Conservation (phyloP, 2,113 vertebrate species). For the Cryptotis parvus region DNA sequence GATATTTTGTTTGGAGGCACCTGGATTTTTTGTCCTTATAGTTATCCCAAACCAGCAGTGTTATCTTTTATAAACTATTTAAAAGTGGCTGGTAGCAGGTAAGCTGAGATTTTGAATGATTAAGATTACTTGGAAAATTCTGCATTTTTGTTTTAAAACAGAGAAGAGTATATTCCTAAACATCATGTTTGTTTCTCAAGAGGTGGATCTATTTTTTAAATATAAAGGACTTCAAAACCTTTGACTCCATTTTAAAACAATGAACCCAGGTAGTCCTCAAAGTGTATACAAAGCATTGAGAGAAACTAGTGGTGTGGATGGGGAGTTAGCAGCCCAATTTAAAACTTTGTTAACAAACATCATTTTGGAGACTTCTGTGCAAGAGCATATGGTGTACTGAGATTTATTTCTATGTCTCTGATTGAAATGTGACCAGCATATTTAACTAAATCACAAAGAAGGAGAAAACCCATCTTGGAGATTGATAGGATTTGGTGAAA, state of each 20-base stretch:
- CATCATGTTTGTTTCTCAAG: too few relatives aligned
- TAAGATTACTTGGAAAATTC: too few relatives aligned
- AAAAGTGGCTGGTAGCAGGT: too few relatives aligned
- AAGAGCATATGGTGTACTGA: conserved; percentile 53
- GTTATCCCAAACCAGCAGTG: too few relatives aligned
- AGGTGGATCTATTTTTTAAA: background rate
- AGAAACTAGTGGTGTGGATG: conserved; percentile 27
- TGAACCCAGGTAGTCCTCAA: conserved; percentile 32
- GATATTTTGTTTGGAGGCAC: too few relatives aligned
- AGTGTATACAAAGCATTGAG: conserved; percentile 58
- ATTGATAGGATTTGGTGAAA: conserved; percentile 60
- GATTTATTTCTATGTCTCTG: conserved; percentile 35
- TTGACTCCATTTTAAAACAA: conserved; percentile 53
- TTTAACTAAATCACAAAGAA: conserved; percentile 58
- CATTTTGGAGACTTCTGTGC: conserved; percentile 51
- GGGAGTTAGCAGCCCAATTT: background rate
- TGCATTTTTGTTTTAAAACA: too few relatives aligned
- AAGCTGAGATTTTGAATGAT: too few relatives aligned
- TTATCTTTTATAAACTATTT: too few relatives aligned
- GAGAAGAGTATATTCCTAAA: too few relatives aligned
- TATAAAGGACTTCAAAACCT: conserved; percentile 57
- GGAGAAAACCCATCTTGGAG: conserved; percentile 22
- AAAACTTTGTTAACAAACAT: conserved; percentile 67
- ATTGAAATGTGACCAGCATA: conserved; percentile 16
- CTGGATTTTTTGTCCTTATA: too few relatives aligned